Conservation (phyloP, 2,888 invertebrate species). For the Drosophila neotestacea region DNA sequence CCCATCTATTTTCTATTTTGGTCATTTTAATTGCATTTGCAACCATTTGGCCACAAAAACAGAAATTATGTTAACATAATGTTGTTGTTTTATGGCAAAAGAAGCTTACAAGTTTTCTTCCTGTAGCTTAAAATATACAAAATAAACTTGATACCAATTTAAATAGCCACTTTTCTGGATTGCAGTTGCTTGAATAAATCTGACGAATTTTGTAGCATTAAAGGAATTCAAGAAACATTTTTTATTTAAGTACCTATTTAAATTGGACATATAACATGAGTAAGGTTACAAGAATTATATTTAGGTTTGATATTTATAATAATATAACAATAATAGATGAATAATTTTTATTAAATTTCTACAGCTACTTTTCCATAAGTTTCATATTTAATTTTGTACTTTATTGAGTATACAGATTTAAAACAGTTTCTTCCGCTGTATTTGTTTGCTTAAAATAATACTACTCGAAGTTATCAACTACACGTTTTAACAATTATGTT, state of each 20-base stretch:
- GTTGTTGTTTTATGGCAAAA: constrained; percentile 19
- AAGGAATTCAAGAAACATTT: neutral
- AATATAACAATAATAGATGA: neutral
- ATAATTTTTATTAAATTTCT: neutral
- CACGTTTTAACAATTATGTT: too few relatives aligned
- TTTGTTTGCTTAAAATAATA: too few relatives aligned
- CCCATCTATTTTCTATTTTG: constrained; percentile 28
- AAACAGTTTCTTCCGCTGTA: too few relatives aligned
- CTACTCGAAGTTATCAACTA: too few relatives aligned
- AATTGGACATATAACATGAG: too few relatives aligned
- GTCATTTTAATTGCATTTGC: constrained; percentile 51
- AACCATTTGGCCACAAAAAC: constrained; percentile 39
- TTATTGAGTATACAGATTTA: too few relatives aligned
- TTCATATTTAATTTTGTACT: too few relatives aligned
- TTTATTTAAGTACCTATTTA: neutral
- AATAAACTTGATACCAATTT: constrained; percentile 5
- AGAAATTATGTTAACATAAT: constrained; percentile 29
- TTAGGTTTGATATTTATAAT: neutral
- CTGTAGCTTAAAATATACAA: constrained; percentile 12
- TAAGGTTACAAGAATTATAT: too few relatives aligned
- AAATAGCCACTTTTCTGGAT: neutral
- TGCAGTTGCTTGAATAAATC: constrained; percentile 1
- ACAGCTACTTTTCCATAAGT: too few relatives aligned
- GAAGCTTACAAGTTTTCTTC: constrained; percentile 2
- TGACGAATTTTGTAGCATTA: neutral